Conservation (phyloP, 1,140 invertebrate species). For the Doryteuthis pealeii region DNA sequence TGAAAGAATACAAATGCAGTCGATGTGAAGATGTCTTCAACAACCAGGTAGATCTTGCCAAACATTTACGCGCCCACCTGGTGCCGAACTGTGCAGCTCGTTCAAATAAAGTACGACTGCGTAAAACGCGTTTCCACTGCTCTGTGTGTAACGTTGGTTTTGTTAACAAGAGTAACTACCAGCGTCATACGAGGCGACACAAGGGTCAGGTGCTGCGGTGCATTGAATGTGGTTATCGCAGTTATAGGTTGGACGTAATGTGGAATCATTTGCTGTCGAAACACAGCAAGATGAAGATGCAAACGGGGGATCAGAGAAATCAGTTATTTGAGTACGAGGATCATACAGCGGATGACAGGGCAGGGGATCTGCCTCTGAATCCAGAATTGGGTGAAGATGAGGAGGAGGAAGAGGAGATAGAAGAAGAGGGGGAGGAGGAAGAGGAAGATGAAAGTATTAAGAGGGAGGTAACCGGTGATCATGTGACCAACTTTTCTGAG, state of each 20-base stretch:
- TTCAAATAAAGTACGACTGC: neutral
- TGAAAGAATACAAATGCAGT: constrained; percentile 30
- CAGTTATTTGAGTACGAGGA: constrained; percentile 8
- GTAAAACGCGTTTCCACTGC: neutral
- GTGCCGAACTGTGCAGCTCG: constrained; percentile 19
- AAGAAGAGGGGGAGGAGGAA: constrained; percentile 7
- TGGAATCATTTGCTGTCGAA: constrained; percentile 14
- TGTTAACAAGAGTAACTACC: constrained; percentile 13
- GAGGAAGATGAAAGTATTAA: neutral
- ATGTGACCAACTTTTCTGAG: neutral
- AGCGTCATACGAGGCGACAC: constrained; percentile 20
- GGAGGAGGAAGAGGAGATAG: constrained; percentile 25
- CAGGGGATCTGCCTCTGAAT: neutral
- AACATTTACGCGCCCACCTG: constrained; percentile 41
- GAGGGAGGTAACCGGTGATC: neutral
- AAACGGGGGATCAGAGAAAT: neutral
- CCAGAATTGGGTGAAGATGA: neutral
- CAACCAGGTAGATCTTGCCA: constrained; percentile 32
- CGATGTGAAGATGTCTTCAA: constrained; percentile 35
- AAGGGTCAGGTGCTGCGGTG: constrained; percentile 15
- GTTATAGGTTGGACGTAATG: constrained; percentile 17
- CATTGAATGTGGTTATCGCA: constrained; percentile 17
- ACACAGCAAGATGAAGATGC: constrained; percentile 8
- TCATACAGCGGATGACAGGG: neutral
- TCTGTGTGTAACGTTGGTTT: constrained; percentile 1